A percentile compares a stretch with the other conserved stretches of the same genome.
Evolutionary conservation across 1,140 invertebrate genomes (phyloP).

Genomic region (Diachasmimorpha longicaudata): DNA sequence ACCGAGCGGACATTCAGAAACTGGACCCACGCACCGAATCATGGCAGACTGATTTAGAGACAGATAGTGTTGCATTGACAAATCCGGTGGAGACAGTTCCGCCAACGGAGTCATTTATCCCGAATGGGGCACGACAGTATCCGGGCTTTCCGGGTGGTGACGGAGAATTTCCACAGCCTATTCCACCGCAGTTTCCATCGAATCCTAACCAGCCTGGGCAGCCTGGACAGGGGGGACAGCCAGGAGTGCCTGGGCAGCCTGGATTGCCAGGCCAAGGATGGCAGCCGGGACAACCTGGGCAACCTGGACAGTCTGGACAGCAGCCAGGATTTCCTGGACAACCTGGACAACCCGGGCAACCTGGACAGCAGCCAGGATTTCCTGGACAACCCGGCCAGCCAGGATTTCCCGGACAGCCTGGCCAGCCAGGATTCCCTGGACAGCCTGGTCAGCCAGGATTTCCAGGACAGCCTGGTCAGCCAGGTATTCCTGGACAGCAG

Average conservation of each 20-base stretch:
- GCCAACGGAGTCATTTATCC: constrained; percentile 18
- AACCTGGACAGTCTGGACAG: constrained; percentile 6
- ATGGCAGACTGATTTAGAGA: constrained; percentile 26
- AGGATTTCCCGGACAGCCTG: background rate
- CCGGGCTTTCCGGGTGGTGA: constrained; percentile 31
- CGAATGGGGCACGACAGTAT: constrained; percentile 34
- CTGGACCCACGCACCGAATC: constrained; percentile 37
- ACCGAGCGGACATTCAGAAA: constrained; percentile 44
- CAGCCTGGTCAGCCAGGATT: no score
- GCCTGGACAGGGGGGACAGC: constrained; percentile 9
- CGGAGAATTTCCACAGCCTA: constrained; percentile 30
- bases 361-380: constrained; percentile 11
- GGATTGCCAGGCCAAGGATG: constrained; percentile 25
- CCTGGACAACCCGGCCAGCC: no score
- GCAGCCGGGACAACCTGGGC: background rate
- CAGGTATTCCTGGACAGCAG: no score
- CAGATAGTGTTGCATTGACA: background rate
- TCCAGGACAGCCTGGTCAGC: no score
- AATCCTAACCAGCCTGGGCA: constrained; percentile 21
- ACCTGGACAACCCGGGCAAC: constrained; percentile 24
- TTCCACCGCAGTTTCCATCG: constrained; percentile 13
- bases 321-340: background rate
- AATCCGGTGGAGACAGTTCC: constrained; percentile 28
- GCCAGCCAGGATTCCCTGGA: no score
- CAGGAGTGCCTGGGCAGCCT: constrained; percentile 20